These are phyloP conservation scores for Agrotis ipsilon DNA, from an alignment of 2,888 invertebrate genomes.

Conservation along the genomic window DNA sequence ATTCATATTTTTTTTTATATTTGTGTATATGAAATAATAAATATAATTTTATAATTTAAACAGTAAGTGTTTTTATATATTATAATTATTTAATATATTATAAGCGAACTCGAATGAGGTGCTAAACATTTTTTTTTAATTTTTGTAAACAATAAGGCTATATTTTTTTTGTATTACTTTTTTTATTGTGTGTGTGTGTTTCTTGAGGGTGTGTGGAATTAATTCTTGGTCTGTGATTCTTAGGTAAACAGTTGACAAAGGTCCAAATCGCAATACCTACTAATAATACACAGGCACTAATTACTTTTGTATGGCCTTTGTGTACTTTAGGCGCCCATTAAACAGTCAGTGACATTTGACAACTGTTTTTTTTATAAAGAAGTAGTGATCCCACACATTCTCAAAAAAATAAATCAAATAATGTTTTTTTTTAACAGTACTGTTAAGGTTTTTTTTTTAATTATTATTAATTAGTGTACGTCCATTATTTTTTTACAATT, in stretches of 20 bases:
- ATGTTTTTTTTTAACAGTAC: conserved; percentile 45
- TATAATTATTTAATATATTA: conserved; percentile 54
- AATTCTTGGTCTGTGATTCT: background rate
- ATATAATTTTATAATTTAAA: conserved; percentile 40
- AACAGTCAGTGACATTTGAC: too few species aligned
- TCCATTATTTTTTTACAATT: conserved; percentile 47
- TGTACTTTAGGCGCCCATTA: too few species aligned
- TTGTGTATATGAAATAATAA: conserved; percentile 34
- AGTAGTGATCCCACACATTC: conserved; percentile 22
- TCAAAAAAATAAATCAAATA: conserved; percentile 24
- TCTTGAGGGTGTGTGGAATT: conserved; percentile 27
- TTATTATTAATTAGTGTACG: conserved; percentile 42
- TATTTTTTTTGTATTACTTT: conserved; percentile 41
- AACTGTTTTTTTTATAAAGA: too few species aligned
- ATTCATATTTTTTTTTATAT: background rate
- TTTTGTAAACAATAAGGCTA: conserved; percentile 34
- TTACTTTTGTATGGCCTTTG: too few species aligned
- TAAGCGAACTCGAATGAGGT: conserved; percentile 64
- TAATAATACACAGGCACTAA: too few species aligned
- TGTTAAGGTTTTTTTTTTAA: conserved; percentile 25
- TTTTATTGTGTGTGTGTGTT: conserved; percentile 7
- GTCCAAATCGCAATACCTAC: too few species aligned
- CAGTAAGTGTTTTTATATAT: conserved; percentile 49
- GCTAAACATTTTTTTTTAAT: conserved; percentile 52
- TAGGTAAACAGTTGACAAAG: too few species aligned